Base-by-base conservation (phyloP, 2,113 vertebrate genomes). In the Apistogramma diplotaenia region DNA sequence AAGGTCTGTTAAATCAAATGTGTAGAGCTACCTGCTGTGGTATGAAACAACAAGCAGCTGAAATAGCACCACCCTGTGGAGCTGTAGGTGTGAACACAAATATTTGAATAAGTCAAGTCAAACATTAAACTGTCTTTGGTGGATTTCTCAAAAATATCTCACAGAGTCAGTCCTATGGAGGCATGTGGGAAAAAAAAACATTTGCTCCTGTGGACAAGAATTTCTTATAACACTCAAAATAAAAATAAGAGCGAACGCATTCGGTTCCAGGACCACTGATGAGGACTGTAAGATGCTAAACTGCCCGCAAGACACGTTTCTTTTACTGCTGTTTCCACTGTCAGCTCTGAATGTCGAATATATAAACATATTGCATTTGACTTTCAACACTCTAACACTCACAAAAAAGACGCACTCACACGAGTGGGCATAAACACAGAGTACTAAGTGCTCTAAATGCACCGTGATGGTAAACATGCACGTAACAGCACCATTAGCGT, bases 371-470 rank as follows among this genome's bases (percentile, higher is more conserved):
- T 55, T 49, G 62, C n/a, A 57, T 15, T 9, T 61, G 25, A 46
- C 10, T 37, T 15, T 59, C 40, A 72, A 72, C 79, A 56, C 19
- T 21, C 3, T 9, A 19, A 53, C 8, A 21, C 19, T 21, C 51
- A 9, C 51, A 53, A 70, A 49, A 49, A 37, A 31, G 35, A 57
- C 19, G 65, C 58, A 55, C 40, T 23, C 46, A 53, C 49, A 21
- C 11, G 11, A 67, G 10, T 2, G 1, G 8, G 71, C 12, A 29
- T 33, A 71, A 76, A 74, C 27, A 19, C 11, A 15, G 35, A 59
- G 6, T 11, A 8, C 40, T 57, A 55, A 87, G 82, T 78, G 83
- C 75, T 79, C 31, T 85, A 43, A 91, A 85, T 58, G 72, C 35
- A 21, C 13, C 53, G 5, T n/a, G 12, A 18, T 0, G 2, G 18